Evolutionary conservation across 2,113 vertebrate species (phyloP).

Genomic region (Prunella himalayana): DNA sequence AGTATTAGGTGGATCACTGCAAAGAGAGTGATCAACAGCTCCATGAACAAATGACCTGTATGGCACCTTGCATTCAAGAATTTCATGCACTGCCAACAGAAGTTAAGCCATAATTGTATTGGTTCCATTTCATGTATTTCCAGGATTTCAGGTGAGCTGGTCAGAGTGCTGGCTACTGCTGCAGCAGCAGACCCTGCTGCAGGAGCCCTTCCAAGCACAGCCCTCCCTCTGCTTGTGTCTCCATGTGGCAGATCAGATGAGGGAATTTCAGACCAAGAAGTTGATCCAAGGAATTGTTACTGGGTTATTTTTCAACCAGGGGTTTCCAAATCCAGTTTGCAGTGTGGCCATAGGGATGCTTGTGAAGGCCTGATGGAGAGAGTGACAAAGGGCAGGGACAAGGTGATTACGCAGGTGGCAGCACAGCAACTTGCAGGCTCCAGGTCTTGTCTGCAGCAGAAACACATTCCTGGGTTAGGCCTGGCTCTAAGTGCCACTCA

Average conservation of each 20-base stretch:
- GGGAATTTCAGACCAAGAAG: background rate
- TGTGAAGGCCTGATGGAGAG: fast-evolving
- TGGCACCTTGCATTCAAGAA: fast-evolving
- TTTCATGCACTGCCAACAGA: background rate
- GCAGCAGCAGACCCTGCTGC: background rate
- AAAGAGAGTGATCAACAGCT: background rate
- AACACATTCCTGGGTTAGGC: background rate
- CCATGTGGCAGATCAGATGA: background rate
- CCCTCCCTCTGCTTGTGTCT: background rate
- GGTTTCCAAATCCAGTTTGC: background rate
- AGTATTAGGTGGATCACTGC: background rate
- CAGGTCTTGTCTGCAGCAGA: background rate
- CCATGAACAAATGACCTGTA: background rate
- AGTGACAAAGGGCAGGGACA: background rate
- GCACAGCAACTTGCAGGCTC: background rate
- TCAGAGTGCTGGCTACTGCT: background rate
- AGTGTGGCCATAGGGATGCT: background rate
- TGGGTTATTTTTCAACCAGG: slow-evolving; percentile 19
- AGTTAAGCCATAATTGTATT: background rate
- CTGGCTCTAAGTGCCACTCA: background rate
- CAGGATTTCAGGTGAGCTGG: background rate
- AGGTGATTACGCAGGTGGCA: background rate
- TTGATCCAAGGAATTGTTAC: background rate
- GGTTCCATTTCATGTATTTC: background rate
- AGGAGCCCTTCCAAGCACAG: background rate